Conservation (phyloP, 2,797 vertebrate species). For the Anomalospiza imberbis region DNA sequence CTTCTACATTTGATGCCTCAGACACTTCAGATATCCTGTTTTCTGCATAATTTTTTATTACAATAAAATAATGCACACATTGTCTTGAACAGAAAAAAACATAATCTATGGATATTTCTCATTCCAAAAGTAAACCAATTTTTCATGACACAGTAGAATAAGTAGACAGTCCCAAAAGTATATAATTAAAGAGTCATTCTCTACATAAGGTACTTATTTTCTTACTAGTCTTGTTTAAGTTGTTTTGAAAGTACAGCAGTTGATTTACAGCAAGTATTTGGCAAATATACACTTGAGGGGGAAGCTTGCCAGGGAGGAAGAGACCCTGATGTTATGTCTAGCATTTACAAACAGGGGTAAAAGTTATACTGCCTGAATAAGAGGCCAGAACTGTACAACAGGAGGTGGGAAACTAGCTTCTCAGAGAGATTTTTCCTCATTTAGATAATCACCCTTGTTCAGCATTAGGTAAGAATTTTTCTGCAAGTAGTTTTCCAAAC, state of each 20-base stretch:
- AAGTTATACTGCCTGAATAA: not conserved
- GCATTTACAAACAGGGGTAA: not conserved
- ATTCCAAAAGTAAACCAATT: not conserved
- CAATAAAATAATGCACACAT: not conserved
- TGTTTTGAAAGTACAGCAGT: not conserved
- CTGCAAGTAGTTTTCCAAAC: not conserved
- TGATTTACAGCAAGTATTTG: not conserved
- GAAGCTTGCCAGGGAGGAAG: not conserved
- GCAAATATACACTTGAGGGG: not conserved
- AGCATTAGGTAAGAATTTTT: not conserved
- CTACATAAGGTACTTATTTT: not conserved
- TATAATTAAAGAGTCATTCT: not conserved
- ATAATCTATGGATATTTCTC: not conserved
- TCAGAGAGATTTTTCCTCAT: not conserved
- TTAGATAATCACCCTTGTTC: not conserved
- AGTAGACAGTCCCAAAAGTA: not conserved
- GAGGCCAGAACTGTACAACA: not conserved
- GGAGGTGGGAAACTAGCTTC: not conserved
- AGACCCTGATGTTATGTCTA: not conserved
- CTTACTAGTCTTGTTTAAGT: not conserved
- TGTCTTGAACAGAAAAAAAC: not conserved
- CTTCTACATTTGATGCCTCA: not conserved
- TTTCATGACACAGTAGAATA: not conserved
- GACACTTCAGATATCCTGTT: not conserved
- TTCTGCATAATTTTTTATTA: slow-evolving; percentile 2